Evolutionary conservation across 64 coral and sea anemone genomes (phyloP).

Genomic region (Dendrophyllia cribrosa): DNA sequence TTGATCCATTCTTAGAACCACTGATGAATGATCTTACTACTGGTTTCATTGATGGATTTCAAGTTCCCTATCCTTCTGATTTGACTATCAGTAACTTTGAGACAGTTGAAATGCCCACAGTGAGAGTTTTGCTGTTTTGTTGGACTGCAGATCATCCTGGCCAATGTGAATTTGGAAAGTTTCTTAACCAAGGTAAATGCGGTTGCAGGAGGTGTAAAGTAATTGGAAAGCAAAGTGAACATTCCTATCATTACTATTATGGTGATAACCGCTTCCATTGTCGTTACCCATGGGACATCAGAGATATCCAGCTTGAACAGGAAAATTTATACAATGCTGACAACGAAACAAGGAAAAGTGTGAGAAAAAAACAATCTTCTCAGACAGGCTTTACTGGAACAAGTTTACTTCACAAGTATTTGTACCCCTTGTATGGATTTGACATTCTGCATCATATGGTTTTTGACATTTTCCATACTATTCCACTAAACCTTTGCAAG

Average conservation of each 20-base stretch:
- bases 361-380: conserved; percentile 66
- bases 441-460: conserved; percentile 73
- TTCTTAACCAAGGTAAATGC: conserved; percentile 84
- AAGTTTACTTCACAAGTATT: conserved; percentile 48
- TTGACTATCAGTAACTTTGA: conserved; percentile 6
- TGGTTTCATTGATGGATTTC: conserved; percentile 61
- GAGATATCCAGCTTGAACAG: conserved; percentile 55
- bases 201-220: conserved; percentile 69
- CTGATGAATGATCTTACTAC: conserved; percentile 62
- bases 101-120: conserved; percentile 30
- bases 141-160: conserved; percentile 87
- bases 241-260: conserved; percentile 61
- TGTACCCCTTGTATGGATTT: conserved; percentile 64
- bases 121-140: conserved; percentile 72
- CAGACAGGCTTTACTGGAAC: conserved; percentile 60
- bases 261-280: conserved; percentile 55
- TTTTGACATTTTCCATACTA: conserved; percentile 80
- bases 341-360: conserved; percentile 57
- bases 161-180: conserved; percentile 78
- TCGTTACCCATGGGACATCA: conserved; percentile 43
- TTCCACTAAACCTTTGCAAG: conserved; percentile 61
- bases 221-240: conserved; percentile 73
- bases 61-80: conserved; percentile 4
- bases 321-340: conserved; percentile 71
- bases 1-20: conserved; percentile 74